Evolutionary conservation across 2,113 vertebrate genomes (phyloP).

Genomic region (Oxyura jamaicensis): DNA sequence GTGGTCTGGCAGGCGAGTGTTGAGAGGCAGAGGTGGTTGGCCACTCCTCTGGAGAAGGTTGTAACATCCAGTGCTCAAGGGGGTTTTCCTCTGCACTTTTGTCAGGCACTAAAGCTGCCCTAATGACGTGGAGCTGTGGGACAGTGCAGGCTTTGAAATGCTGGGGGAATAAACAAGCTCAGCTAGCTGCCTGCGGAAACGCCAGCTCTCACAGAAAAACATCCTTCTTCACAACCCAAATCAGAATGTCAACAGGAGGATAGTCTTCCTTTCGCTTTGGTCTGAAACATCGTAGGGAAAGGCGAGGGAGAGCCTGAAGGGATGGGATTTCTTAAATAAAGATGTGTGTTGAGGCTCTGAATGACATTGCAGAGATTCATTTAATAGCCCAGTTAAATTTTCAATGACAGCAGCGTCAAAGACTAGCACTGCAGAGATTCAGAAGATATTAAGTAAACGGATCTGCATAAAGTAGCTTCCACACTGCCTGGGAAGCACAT

Average conservation of each 20-base stretch:
- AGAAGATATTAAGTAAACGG: background rate
- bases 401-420: background rate
- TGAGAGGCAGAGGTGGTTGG: background rate
- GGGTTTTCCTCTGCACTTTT: background rate
- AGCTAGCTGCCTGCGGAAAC: background rate
- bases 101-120: background rate
- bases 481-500: background rate
- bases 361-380: accelerated
- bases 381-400: background rate
- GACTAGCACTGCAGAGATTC: background rate
- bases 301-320: background rate
- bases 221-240: background rate
- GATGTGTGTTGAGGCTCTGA: background rate
- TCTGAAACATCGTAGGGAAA: background rate
- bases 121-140: background rate
- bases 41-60: background rate
- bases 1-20: background rate
- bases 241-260: background rate
- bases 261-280: background rate
- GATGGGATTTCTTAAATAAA: background rate
- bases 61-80: background rate
- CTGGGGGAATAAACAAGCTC: background rate
- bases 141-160: slow-evolving; percentile 23
- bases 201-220: background rate
- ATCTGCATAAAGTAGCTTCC: background rate